These are phyloP conservation scores for Labia minor DNA, from an alignment of 2,888 invertebrate species.

Conservation along the genomic window DNA sequence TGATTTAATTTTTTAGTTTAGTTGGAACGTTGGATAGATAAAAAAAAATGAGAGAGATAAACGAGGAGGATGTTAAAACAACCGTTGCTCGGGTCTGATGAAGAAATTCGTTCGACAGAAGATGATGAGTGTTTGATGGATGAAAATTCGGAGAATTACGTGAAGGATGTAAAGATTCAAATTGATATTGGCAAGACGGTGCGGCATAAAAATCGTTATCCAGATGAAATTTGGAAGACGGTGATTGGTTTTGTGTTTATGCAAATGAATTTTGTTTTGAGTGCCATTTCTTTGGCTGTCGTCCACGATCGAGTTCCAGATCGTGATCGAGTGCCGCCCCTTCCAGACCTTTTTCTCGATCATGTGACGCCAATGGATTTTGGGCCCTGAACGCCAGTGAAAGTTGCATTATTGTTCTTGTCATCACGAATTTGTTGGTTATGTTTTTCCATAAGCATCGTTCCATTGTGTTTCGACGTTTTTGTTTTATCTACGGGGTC, in stretches of 20 bases:
- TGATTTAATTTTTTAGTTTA: too few species aligned
- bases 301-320: constrained; percentile 83
- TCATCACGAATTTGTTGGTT: constrained; percentile 62
- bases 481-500: constrained; percentile 70
- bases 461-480: constrained; percentile 70
- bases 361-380: constrained; percentile 58
- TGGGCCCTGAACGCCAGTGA: constrained; percentile 78
- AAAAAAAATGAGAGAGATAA: too few species aligned
- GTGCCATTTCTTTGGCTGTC: constrained; percentile 63
- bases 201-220: constrained; percentile 59
- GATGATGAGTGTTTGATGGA: not conserved
- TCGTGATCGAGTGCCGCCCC: constrained; percentile 56
- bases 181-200: not conserved
- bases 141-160: not conserved
- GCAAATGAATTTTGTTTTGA: constrained; percentile 50
- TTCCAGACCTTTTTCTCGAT: constrained; percentile 75
- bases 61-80: too few species aligned
- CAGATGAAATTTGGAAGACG: constrained; percentile 78
- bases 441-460: constrained; percentile 79
- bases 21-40: too few species aligned
- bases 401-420: constrained; percentile 72
- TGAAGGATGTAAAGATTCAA: not conserved
- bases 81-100: not conserved
- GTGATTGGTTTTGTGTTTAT: constrained; percentile 51
- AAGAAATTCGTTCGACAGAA: not conserved